These are phyloP conservation scores for Labrus mixtus DNA, from an alignment of 2,113 vertebrate species.

Conservation along the genomic window DNA sequence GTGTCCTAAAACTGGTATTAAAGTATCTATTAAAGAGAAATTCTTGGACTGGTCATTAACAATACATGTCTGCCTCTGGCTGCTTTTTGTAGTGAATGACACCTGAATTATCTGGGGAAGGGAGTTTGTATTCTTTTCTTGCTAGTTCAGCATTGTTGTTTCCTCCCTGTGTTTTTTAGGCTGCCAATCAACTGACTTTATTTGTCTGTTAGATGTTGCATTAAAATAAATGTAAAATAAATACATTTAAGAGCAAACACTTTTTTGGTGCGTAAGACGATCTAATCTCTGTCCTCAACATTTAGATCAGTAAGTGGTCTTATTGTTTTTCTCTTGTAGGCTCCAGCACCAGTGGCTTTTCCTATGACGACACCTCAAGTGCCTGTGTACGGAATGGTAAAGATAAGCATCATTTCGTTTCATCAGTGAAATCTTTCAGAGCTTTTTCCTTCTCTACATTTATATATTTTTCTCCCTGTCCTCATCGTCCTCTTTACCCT, in stretches of 20 bases:
- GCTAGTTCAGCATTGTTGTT: constrained; percentile 20
- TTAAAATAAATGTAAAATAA: constrained; percentile 30
- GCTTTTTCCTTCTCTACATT: not conserved
- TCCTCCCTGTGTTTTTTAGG: constrained; percentile 10
- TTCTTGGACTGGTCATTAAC: too few species aligned
- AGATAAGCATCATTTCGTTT: constrained; percentile 8
- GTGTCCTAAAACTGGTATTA: too few species aligned
- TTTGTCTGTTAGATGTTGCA: not conserved
- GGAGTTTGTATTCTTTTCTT: not conserved
- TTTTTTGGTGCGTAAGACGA: not conserved
- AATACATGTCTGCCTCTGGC: too few species aligned
- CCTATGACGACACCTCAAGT: constrained; percentile 92
- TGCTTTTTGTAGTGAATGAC: not conserved
- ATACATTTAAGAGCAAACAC: not conserved
- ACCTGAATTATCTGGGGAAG: not conserved
- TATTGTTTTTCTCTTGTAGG: constrained; percentile 66
- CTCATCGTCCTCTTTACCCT: not conserved
- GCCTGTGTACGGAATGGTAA: constrained; percentile 95
- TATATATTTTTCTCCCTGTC: not conserved
- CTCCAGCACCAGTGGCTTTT: constrained; percentile 89
- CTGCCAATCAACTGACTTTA: constrained; percentile 1
- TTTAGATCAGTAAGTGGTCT: not conserved
- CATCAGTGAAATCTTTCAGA: not conserved
- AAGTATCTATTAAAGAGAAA: too few species aligned
- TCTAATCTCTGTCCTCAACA: not conserved